phyloP scores from a whole-genome alignment of 2,888 invertebrate genomes.

The Eupithecia exiguata region DNA sequence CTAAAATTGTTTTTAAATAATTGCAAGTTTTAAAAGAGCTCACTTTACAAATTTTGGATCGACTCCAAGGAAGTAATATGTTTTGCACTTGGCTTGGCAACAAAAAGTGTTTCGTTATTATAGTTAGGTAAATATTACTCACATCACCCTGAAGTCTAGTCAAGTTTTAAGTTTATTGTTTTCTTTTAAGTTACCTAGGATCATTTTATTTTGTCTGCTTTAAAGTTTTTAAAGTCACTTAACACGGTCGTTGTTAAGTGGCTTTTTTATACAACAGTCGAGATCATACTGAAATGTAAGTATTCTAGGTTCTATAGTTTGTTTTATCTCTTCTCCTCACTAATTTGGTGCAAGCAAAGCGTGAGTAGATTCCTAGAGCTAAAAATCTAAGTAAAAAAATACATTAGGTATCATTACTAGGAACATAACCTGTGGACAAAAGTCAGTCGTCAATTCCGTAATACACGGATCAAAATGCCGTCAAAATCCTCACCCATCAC shows the following conservation, averaged over 20 bases:
- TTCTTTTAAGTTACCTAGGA: not conserved
- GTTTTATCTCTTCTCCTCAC: not conserved
- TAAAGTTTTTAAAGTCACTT: too few relatives aligned
- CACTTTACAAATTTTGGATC: slow-evolving; percentile 59
- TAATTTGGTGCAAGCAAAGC: not conserved
- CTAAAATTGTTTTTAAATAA: slow-evolving; percentile 17
- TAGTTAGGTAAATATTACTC: slow-evolving; percentile 35
- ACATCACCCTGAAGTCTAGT: not conserved
- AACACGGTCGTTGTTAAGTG: too few relatives aligned
- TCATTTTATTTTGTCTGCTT: not conserved
- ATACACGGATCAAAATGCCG: slow-evolving; percentile 21
- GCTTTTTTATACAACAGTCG: too few relatives aligned
- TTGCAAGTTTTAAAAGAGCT: slow-evolving; percentile 41
- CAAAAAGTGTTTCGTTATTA: slow-evolving; percentile 47
- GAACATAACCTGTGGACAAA: not conserved
- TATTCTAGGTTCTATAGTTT: not conserved
- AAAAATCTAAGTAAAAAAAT: not conserved
- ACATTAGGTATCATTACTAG: not conserved
- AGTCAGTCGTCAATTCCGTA: not conserved
- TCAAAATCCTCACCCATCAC: slow-evolving; percentile 22
- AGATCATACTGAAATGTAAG: too few relatives aligned
- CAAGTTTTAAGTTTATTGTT: not conserved
- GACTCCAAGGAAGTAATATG: slow-evolving; percentile 61
- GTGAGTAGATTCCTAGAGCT: not conserved
- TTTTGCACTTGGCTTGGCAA: slow-evolving; percentile 55